Evolutionary conservation across 2,797 vertebrate genomes (phyloP).

Genomic region (Streptopelia turtur): DNA sequence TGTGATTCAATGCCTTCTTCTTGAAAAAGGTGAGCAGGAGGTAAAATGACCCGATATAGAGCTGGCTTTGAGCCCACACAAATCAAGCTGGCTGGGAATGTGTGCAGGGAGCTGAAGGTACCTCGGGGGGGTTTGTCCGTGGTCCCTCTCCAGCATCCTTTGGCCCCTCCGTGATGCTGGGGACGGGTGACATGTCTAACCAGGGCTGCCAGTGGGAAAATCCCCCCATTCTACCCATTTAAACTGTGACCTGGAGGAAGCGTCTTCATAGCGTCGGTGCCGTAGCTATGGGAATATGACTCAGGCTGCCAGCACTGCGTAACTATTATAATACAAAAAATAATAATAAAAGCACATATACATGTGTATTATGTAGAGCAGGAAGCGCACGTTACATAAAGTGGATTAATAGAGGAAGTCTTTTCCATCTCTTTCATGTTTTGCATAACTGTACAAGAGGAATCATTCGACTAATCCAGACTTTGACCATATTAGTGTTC

Average conservation of each 20-base stretch:
- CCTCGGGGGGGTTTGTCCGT: not conserved
- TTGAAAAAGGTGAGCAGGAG: not conserved
- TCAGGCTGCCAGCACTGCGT: not conserved
- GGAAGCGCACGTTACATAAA: slow-evolving; percentile 47
- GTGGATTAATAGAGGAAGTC: slow-evolving; percentile 55
- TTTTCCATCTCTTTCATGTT: slow-evolving; percentile 60
- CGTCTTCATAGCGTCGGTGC: not conserved
- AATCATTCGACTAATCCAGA: slow-evolving; percentile 44
- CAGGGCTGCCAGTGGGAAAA: not conserved
- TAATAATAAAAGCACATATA: not conserved
- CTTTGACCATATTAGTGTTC: slow-evolving; percentile 59
- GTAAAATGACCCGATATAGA: not conserved
- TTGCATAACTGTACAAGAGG: slow-evolving; percentile 63
- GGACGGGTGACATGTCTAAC: not conserved
- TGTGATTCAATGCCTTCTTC: not conserved
- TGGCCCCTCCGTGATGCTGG: rapidly evolving
- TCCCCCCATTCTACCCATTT: not conserved
- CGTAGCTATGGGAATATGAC: not conserved
- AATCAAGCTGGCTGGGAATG: not conserved
- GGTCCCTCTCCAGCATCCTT: not conserved
- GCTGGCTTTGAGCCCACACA: not conserved
- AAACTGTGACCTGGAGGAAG: not conserved
- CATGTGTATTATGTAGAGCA: slow-evolving; percentile 25
- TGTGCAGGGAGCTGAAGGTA: not conserved
- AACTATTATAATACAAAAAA: not conserved